Evolutionary conservation across 1,140 invertebrate species (phyloP).

Genomic region (Eupristina koningsbergeri): DNA sequence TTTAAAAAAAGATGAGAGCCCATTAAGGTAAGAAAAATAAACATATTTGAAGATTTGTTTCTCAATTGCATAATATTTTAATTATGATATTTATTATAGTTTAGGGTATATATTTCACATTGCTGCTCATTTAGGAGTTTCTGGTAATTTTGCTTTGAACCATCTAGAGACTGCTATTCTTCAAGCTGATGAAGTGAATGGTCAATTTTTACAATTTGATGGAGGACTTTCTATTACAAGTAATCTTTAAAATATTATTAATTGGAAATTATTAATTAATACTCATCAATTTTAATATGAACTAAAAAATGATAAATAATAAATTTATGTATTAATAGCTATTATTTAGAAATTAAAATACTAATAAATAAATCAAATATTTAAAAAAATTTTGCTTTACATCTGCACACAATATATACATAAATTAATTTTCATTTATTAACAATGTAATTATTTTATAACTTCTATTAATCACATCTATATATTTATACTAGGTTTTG

Average conservation of each 20-base stretch:
- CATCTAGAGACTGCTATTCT: constrained; percentile 92
- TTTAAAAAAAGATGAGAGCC: constrained; percentile 85
- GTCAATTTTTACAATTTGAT: constrained; percentile 91
- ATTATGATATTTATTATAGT: constrained; percentile 68
- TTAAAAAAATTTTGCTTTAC: too few species aligned
- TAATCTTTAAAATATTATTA: constrained; percentile 56
- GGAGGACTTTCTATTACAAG: constrained; percentile 83
- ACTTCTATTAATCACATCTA: too few species aligned
- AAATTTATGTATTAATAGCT: too few species aligned
- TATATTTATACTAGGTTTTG: constrained; percentile 72
- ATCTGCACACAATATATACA: too few species aligned
- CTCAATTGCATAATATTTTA: neutral
- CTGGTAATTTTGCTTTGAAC: constrained; percentile 83
- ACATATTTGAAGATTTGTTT: neutral
- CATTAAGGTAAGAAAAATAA: constrained; percentile 75
- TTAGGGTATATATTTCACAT: constrained; percentile 89
- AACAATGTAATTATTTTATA: too few species aligned
- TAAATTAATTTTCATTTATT: too few species aligned
- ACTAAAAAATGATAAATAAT: too few species aligned
- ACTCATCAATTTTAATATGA: too few species aligned
- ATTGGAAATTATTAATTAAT: too few species aligned
- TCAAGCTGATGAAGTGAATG: constrained; percentile 96
- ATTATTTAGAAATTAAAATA: too few species aligned
- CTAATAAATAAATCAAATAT: too few species aligned
- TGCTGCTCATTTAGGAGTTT: constrained; percentile 77